A percentile compares a stretch with the other conserved stretches of the same genome.
These are phyloP conservation scores for Sturnus vulgaris DNA, from an alignment of 2,113 vertebrate genomes.

Conservation along the genomic window DNA sequence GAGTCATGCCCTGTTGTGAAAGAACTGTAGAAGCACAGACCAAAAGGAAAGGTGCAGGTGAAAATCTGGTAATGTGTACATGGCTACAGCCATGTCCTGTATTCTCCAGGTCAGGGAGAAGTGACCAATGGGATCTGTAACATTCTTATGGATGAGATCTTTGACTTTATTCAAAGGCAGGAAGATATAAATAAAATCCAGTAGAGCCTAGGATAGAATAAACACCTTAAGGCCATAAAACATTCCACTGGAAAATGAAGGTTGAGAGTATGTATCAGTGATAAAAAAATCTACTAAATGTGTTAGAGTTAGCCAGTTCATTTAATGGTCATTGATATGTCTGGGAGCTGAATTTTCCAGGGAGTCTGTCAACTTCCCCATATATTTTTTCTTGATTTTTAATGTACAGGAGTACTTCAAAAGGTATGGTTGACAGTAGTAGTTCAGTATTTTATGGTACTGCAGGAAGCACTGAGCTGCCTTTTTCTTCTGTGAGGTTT, in stretches of 20 bases:
- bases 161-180: not conserved
- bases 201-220: not conserved
- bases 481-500: not conserved
- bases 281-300: not conserved
- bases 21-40: not conserved
- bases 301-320: not conserved
- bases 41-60: not conserved
- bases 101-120: not conserved
- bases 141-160: not conserved
- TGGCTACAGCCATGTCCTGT: not conserved
- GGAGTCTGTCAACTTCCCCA: not conserved
- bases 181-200: not conserved
- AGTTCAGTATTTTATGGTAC: not conserved
- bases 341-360: not conserved
- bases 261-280: not conserved
- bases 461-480: not conserved
- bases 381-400: not conserved
- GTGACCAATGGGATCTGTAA: not conserved
- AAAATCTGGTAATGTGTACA: not conserved
- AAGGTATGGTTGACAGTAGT: not conserved
- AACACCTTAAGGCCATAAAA: not conserved
- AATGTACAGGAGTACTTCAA: not conserved
- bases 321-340: not conserved
- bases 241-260: not conserved
- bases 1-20: not conserved